Conservation (phyloP, 2,888 invertebrate genomes). For the Thelaira solivaga region DNA sequence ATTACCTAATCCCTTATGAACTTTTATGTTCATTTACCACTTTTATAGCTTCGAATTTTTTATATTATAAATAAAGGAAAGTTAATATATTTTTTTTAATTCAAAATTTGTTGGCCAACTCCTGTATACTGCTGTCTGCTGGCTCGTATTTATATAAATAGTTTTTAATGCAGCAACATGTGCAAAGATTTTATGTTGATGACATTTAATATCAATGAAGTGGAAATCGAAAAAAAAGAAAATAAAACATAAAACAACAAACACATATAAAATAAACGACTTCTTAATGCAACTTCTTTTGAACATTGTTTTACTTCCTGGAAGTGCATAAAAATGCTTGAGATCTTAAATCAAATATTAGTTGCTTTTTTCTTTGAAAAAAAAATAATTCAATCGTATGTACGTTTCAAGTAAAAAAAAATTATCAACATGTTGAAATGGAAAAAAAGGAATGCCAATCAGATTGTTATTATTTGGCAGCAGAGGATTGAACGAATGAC, state of each 20-base stretch:
- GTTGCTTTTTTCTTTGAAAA: neutral
- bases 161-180: constrained; percentile 50
- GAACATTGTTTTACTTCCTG: constrained; percentile 18
- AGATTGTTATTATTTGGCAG: too few species aligned
- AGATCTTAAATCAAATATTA: neutral
- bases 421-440: too few species aligned
- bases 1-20: too few species aligned
- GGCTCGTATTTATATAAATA: too few species aligned
- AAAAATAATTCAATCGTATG: too few species aligned
- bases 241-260: too few species aligned
- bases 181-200: constrained; percentile 31
- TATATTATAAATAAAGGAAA: neutral
- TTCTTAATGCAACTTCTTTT: constrained; percentile 45
- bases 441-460: too few species aligned
- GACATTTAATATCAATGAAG: constrained; percentile 40
- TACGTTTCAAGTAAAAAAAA: too few species aligned
- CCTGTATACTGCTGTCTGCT: neutral
- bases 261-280: constrained; percentile 31
- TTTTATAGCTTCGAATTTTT: too few species aligned
- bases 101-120: neutral
- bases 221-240: constrained; percentile 25
- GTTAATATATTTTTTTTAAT: neutral
- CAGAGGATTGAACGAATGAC: too few species aligned
- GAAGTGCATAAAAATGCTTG: neutral
- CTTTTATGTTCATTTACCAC: too few species aligned